Evolutionary conservation across 2,888 invertebrate species (phyloP).

Genomic region (Conops quadrifasciatus): DNA sequence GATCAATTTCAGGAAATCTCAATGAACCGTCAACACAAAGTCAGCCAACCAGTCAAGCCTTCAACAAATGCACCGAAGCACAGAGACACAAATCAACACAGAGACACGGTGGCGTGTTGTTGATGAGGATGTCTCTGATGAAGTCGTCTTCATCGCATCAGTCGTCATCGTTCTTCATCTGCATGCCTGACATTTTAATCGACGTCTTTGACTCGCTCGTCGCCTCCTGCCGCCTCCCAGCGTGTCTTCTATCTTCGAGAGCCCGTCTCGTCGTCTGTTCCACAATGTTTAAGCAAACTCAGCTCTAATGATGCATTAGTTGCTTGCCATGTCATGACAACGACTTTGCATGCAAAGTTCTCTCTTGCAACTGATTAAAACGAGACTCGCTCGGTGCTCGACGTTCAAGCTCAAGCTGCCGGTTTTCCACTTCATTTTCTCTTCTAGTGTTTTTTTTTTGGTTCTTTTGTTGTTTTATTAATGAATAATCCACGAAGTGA

Average conservation of each 20-base stretch:
- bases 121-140: no score
- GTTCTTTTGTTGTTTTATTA: no score
- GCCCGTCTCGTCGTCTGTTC: background rate
- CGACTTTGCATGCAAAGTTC: constrained; percentile 54
- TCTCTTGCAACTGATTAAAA: constrained; percentile 34
- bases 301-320: constrained; percentile 60
- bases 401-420: background rate
- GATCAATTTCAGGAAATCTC: constrained; percentile 48
- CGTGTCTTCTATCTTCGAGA: background rate
- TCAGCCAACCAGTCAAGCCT: no score
- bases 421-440: constrained; percentile 5
- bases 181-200: constrained; percentile 20
- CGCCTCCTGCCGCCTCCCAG: background rate
- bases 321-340: constrained; percentile 61
- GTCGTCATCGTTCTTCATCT: constrained; percentile 39
- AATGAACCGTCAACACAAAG: background rate
- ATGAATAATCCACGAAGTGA: constrained; percentile 31
- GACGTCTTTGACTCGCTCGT: background rate
- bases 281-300: constrained; percentile 30
- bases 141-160: constrained; percentile 48
- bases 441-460: background rate
- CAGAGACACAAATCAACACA: no score
- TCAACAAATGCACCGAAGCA: no score
- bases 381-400: background rate
- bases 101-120: constrained; percentile 8